A percentile compares a stretch with the other conserved stretches of the same genome.
Evolutionary conservation across 2,113 vertebrate species (phyloP).

Genomic region (Anas platyrhynchos): DNA sequence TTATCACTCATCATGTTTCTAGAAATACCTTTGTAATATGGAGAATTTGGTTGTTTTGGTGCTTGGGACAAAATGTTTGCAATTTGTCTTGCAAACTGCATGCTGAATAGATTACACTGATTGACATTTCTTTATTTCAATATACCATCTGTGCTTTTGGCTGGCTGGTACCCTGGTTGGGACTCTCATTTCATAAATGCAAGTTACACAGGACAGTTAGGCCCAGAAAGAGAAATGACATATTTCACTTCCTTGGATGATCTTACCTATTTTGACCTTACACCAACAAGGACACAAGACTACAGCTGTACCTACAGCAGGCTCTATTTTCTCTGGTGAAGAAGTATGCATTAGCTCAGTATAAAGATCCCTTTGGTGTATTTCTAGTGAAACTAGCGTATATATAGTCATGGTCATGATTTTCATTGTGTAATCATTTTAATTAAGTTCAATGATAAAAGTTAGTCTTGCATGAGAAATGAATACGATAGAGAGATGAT

Average conservation of each 20-base stretch:
- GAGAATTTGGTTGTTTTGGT: slow-evolving; percentile 37
- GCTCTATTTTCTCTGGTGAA: slow-evolving; percentile 11
- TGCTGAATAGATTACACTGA: slow-evolving; percentile 54
- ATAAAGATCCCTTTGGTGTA: background rate
- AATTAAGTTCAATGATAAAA: slow-evolving; percentile 75
- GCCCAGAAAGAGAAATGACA: background rate
- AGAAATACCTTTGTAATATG: slow-evolving; percentile 33
- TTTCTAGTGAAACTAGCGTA: slow-evolving; percentile 29
- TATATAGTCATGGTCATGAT: slow-evolving; percentile 51
- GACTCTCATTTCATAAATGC: slow-evolving; percentile 40
- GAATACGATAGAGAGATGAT: slow-evolving; percentile 42
- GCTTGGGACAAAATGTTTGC: slow-evolving; percentile 63
- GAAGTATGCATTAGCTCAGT: background rate
- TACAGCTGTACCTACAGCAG: background rate
- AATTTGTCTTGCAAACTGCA: slow-evolving; percentile 51
- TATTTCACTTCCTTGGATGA: background rate
- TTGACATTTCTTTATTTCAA: slow-evolving; percentile 48
- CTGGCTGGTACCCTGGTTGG: slow-evolving; percentile 27
- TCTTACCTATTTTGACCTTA: background rate
- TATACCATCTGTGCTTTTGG: slow-evolving; percentile 63
- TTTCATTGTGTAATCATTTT: slow-evolving; percentile 76
- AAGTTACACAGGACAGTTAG: slow-evolving; percentile 3
- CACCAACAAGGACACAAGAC: background rate
- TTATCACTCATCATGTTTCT: background rate
- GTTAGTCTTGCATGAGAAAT: slow-evolving; percentile 75